Percentiles rank a stretch among this genome's conserved stretches.
phyloP scores from a whole-genome alignment of 1,140 invertebrate genomes.

The Zaprionus capensis region DNA sequence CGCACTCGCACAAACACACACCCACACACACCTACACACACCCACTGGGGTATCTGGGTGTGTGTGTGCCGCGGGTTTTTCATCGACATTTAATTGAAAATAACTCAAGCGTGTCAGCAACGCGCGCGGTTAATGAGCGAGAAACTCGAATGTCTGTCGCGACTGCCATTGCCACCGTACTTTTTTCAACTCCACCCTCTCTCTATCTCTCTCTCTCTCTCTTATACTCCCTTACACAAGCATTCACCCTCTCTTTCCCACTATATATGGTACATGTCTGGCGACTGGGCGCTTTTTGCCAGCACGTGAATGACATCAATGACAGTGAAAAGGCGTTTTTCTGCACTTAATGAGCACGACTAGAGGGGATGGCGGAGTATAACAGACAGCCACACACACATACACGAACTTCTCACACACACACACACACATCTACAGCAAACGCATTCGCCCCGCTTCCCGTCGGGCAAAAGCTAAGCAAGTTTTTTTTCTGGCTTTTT shows the following conservation, averaged over 20 bases:
- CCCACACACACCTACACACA: constrained; percentile 25
- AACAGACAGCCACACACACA: constrained; percentile 10
- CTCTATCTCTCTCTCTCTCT: neutral
- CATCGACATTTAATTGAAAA: constrained; percentile 83
- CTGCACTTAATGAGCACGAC: constrained; percentile 72
- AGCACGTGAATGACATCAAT: constrained; percentile 78
- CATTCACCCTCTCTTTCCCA: neutral
- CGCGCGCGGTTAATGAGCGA: constrained; percentile 81
- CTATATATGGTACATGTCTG: constrained; percentile 34
- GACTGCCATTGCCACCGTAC: constrained; percentile 37
- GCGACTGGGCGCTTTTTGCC: constrained; percentile 35
- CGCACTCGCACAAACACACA: constrained; percentile 43
- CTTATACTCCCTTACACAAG: constrained; percentile 4
- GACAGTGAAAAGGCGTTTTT: constrained; percentile 79
- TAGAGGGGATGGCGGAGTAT: constrained; percentile 4
- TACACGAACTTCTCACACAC: too few relatives aligned
- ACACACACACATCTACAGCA: neutral
- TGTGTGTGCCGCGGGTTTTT: constrained; percentile 66
- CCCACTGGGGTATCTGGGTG: constrained; percentile 16
- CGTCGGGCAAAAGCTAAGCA: constrained; percentile 14
- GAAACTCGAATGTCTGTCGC: constrained; percentile 80
- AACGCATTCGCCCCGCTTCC: constrained; percentile 5
- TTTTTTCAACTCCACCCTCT: constrained; percentile 1
- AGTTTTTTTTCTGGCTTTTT: constrained; percentile 60
- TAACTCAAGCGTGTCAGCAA: constrained; percentile 82